A percentile compares a stretch with the other conserved stretches of the same genome.
Evolutionary conservation across 2,888 invertebrate genomes (phyloP).

Genomic region (Hemicrepidius hirtus): DNA sequence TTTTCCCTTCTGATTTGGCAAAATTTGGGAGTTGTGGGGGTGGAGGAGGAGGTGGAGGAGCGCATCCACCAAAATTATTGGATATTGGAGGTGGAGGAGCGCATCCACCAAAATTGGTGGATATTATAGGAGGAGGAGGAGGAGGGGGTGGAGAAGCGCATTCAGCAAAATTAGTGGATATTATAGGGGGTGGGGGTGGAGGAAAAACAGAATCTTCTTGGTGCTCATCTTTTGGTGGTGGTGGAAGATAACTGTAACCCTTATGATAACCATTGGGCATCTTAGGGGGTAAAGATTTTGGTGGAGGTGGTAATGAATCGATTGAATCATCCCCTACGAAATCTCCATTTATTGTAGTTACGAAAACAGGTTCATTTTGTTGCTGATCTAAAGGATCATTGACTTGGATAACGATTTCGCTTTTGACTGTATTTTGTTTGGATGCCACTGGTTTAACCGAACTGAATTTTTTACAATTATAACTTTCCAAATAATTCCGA

Average conservation of each 20-base stretch:
- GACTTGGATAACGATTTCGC: constrained; percentile 66
- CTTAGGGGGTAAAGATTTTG: not conserved
- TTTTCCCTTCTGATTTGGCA: constrained; percentile 8
- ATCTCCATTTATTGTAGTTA: constrained; percentile 10
- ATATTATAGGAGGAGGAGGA: too few species aligned
- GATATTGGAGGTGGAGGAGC: constrained; percentile 21
- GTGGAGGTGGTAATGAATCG: not conserved
- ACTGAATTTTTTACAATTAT: constrained; percentile 60
- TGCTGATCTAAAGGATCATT: constrained; percentile 40
- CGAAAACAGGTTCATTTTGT: not conserved
- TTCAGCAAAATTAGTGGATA: not conserved
- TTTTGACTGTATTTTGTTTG: constrained; percentile 60
- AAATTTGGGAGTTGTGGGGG: constrained; percentile 50
- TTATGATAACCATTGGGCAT: not conserved
- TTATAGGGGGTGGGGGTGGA: too few species aligned
- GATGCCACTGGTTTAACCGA: constrained; percentile 57
- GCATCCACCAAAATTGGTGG: not conserved
- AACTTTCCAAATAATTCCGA: constrained; percentile 59
- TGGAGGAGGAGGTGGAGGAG: constrained; percentile 55
- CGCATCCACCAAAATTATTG: not conserved
- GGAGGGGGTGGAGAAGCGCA: constrained; percentile 36
- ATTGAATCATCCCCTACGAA: not conserved
- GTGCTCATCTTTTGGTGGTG: not conserved
- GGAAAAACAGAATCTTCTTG: constrained; percentile 5
- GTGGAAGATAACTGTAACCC: not conserved